Base-by-base conservation (phyloP, 2,113 vertebrate species). In the Patagioenas fasciata region DNA sequence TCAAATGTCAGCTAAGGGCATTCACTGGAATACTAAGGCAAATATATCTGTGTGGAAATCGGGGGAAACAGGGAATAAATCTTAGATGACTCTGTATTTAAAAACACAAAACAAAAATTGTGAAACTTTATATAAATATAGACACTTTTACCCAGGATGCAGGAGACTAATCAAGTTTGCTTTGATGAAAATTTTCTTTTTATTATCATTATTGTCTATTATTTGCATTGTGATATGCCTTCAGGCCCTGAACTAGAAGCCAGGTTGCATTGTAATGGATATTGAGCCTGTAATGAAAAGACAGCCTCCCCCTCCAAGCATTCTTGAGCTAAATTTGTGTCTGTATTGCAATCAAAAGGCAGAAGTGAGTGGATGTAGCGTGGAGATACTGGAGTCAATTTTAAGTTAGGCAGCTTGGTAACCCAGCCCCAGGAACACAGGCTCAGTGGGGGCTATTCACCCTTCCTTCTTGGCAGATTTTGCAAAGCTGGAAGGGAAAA, bases 191-290 rank as follows among this genome's bases (percentile, higher is more conserved):
- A 80, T 84, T 88, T 91, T 79, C n/a, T 85, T 79, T 93, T 88
- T 78, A 61, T 84, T 78, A 72, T 86, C 36, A 69, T 53, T 93
- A 65, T 90, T 94, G 70, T 92, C 85, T 92, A 79, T 80, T 96
- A 93, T 93, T 94, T 92, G 34, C 28, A 17, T 29, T 69, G 48
- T 38, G 73, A 84, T 79, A 84, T 71, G 53, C 90, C 67, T 93
- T 84, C 77, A 65, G 88, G 90, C 53, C 53, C 42, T 84, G 60
- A 90, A 85, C 47, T 50, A 64, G 72, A 70, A 91, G 16, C 21
- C 56, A 80, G 42, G 60, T 84, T 93, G 85, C 79, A 64, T 86
- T 93, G 64, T 72, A 91, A 57, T 75, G 80, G 65, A 69, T 91
- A 92, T 70, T 85, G 62, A 91, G 54, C 54, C 88, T 5, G 31